phyloP scores from a whole-genome alignment of 2,113 vertebrate species.

The Cettia cetti region DNA sequence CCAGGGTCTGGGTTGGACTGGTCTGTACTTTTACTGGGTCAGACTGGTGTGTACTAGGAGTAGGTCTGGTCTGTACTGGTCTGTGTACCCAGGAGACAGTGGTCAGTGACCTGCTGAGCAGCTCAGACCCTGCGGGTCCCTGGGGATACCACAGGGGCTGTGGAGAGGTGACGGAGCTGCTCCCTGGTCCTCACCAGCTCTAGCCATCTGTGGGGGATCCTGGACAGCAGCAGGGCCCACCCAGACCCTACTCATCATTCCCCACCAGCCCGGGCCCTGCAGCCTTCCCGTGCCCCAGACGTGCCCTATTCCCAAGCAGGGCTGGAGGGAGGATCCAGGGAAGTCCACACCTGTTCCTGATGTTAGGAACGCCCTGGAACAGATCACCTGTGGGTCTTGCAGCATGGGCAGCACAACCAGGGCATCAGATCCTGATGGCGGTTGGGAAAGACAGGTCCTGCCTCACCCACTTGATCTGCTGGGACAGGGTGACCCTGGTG shows the following conservation, averaged over 20 bases:
- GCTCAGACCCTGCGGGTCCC: not conserved
- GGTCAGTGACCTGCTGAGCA: not conserved
- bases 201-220: not conserved
- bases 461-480: not conserved
- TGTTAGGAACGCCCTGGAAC: not conserved
- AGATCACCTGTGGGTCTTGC: not conserved
- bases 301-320: not conserved
- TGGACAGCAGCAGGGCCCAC: not conserved
- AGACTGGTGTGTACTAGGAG: not conserved
- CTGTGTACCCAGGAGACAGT: not conserved
- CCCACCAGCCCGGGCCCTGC: not conserved
- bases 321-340: not conserved
- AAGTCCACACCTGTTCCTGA: not conserved
- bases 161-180: not conserved
- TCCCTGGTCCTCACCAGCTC: not conserved
- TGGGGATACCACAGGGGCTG: not conserved
- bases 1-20: too few species aligned
- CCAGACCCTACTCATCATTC: not conserved
- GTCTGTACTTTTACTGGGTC: not conserved
- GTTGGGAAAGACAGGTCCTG: not conserved
- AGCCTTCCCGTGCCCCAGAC: not conserved
- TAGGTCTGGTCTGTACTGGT: not conserved
- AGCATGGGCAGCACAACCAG: not conserved
- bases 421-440: not conserved
- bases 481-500: not conserved